phyloP scores from a whole-genome alignment of 2,797 vertebrate species.

The Tinamus major region DNA sequence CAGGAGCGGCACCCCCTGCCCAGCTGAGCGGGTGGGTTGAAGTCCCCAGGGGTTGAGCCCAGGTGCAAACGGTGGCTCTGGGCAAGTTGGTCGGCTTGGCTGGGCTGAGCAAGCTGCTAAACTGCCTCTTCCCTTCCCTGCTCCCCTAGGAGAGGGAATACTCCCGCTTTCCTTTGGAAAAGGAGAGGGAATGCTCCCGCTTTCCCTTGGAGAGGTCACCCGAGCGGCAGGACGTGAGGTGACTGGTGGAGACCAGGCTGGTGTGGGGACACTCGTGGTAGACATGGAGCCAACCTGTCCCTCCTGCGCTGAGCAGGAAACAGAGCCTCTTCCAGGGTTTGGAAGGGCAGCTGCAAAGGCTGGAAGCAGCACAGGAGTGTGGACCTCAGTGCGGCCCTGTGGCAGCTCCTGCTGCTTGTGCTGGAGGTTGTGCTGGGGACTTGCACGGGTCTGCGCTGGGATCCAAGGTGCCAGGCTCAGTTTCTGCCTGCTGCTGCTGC shows the following conservation, averaged over 20 bases:
- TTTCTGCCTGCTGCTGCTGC: background rate
- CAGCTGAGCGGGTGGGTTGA: background rate
- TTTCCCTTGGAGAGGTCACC: accelerated
- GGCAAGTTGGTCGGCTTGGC: accelerated
- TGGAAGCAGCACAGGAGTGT: background rate
- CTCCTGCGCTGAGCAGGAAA: background rate
- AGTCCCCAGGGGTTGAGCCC: no score
- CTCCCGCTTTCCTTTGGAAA: background rate
- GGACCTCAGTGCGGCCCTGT: background rate
- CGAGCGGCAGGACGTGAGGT: accelerated
- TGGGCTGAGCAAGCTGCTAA: background rate
- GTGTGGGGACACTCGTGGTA: accelerated
- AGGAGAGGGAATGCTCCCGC: accelerated
- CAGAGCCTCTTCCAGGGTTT: background rate
- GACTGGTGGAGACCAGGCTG: no score
- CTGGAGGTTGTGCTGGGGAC: background rate
- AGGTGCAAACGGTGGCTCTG: background rate
- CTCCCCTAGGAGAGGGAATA: background rate
- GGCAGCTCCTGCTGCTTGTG: background rate
- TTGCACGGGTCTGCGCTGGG: background rate
- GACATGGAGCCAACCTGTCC: accelerated
- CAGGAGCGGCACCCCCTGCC: accelerated
- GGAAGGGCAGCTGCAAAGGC: background rate
- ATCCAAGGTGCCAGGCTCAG: background rate
- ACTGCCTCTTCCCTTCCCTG: accelerated